Base-by-base conservation (phyloP, 2,113 vertebrate genomes). In the Chionis minor region DNA sequence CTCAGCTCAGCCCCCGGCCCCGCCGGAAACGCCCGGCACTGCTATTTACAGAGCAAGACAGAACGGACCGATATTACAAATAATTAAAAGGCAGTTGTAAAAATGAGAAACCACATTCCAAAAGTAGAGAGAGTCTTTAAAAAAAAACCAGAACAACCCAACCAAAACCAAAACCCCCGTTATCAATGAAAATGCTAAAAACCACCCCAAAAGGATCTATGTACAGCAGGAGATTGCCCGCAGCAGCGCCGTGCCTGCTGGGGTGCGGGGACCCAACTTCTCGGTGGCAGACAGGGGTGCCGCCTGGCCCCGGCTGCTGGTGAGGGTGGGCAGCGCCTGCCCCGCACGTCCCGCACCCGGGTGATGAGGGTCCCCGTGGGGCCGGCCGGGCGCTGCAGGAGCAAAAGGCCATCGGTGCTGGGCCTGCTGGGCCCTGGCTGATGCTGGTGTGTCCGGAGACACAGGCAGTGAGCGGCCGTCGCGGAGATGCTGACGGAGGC, bases 91-190 rank as follows among this genome's bases (percentile, higher is more conserved):
- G 91, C 96, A 92, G 94, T 84, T 88, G 91, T 96, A 97, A 97
- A 93, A 97, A 97, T 96, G 92, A 98, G 96, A 97, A 98, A 97
- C 94, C 90, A 98, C 98, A 98, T 97, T 97, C 96, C 93, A 92
- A 96, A 97, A 97, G 94, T 92, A 98, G 96, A 95, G 96, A 95
- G 78, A 96, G 88, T 96, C 88, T 95, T 98, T 97, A 86, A 95
- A 49, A 10, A 23, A 81, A 89, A 95, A 52, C 38, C 38, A 15
- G 35, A 12, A 19, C 62, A 81, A 45, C n/a, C 3, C 17, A 58
- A 78, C 42, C 87, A 92, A 97, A 91, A 70, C 32, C 78, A 56
- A 87, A 82, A 10, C 58, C 90, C 94, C 96, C 0, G n/a, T 97
- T 96, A 96, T 83, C 96, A 94, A 97, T 96, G 96, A 97, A 98